A percentile compares a stretch with the other conserved stretches of the same genome.
Evolutionary conservation across 2,888 invertebrate genomes (phyloP).

Genomic region (Himalopsyche anomala): DNA sequence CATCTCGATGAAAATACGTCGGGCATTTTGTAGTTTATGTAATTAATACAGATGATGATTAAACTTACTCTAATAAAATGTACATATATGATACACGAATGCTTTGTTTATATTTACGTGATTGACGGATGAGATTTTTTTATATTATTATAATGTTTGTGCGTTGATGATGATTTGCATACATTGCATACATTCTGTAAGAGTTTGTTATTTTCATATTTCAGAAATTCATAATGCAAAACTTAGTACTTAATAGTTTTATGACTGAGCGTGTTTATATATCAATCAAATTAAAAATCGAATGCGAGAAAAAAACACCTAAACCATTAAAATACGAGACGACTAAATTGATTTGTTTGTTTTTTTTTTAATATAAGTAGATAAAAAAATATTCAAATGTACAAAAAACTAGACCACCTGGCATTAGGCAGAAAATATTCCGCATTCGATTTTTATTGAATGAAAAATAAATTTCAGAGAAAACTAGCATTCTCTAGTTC

Average conservation of each 20-base stretch:
- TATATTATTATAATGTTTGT: background rate
- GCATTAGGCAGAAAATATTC: background rate
- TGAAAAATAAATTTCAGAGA: conserved; percentile 19
- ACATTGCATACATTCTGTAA: conserved; percentile 22
- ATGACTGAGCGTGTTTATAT: background rate
- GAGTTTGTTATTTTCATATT: conserved; percentile 3
- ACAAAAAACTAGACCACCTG: too few species aligned
- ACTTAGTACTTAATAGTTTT: conserved; percentile 14
- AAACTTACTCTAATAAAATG: background rate
- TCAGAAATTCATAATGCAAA: conserved; percentile 11
- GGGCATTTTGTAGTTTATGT: background rate
- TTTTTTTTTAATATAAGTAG: too few species aligned
- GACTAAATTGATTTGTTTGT: too few species aligned
- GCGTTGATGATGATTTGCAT: background rate
- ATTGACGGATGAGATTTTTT: background rate
- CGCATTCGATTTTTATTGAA: background rate
- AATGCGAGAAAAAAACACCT: background rate
- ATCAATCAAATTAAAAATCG: conserved; percentile 7
- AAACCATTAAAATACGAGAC: background rate
- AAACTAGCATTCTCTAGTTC: conserved; percentile 4
- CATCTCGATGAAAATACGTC: conserved; percentile 17
- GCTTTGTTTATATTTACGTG: conserved; percentile 23
- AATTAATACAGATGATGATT: background rate
- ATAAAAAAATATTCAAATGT: too few species aligned
- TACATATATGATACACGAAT: background rate